Conservation (phyloP, 2,888 invertebrate species). For the Lasioglossum villosulum region DNA sequence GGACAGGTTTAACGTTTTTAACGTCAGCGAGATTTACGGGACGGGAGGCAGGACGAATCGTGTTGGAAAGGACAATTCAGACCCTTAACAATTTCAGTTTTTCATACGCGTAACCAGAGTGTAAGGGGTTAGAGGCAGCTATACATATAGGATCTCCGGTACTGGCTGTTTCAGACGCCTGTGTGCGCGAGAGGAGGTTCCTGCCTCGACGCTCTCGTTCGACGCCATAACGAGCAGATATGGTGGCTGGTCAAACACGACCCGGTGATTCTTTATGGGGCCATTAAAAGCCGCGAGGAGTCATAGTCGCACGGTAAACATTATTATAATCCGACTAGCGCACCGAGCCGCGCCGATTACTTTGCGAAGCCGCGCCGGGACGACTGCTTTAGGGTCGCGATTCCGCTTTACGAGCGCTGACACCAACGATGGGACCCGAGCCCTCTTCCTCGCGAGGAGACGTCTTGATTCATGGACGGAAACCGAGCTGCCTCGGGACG, state of each 20-base stretch:
- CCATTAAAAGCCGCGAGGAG: conserved; percentile 74
- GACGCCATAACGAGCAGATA: conserved; percentile 72
- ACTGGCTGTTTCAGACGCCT: not conserved
- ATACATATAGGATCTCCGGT: not conserved
- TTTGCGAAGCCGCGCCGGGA: conserved; percentile 67
- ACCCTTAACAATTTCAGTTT: conserved; percentile 19
- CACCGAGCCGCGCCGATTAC: conserved; percentile 68
- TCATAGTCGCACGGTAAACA: conserved; percentile 77
- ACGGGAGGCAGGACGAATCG: not conserved
- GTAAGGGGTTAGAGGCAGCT: not conserved
- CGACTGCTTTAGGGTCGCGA: conserved; percentile 53
- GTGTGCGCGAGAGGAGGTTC: not conserved
- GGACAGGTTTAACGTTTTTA: conserved; percentile 20
- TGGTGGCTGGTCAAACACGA: conserved; percentile 76
- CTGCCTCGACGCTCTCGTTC: conserved; percentile 24
- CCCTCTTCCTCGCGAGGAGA: conserved; percentile 9
- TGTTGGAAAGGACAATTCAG: not conserved
- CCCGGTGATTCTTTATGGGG: conserved; percentile 77
- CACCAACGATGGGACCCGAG: conserved; percentile 15
- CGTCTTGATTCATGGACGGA: conserved; percentile 6
- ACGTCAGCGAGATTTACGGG: not conserved
- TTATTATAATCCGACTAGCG: conserved; percentile 78
- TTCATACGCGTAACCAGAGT: conserved; percentile 6
- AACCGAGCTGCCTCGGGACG: conserved; percentile 8
- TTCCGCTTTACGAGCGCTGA: conserved; percentile 76